Evolutionary conservation across 2,888 invertebrate species (phyloP).

Genomic region (Rhimphoctona megacephalus): DNA sequence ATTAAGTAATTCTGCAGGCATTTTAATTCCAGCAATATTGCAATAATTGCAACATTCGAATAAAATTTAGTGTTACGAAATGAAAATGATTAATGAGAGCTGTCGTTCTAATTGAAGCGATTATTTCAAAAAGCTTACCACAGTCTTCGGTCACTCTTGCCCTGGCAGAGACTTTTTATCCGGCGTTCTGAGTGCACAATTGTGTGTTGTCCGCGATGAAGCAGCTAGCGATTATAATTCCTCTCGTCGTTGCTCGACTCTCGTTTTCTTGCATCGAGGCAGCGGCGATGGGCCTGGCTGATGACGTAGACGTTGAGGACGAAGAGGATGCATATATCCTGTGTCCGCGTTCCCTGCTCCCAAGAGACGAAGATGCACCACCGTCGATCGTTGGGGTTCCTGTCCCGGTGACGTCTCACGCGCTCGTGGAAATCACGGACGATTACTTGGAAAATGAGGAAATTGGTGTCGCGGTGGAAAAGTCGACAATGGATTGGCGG

Average conservation of each 20-base stretch:
- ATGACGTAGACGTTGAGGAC: background rate
- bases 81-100: constrained; percentile 3
- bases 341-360: background rate
- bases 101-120: background rate
- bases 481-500: background rate
- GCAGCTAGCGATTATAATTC: background rate
- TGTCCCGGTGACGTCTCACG: background rate
- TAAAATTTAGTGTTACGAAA: background rate
- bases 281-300: background rate
- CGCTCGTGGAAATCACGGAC: background rate
- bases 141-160: background rate
- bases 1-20: background rate
- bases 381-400: background rate
- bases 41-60: background rate
- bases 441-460: background rate
- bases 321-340: background rate
- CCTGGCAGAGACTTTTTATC: background rate
- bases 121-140: background rate
- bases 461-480: background rate
- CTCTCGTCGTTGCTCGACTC: background rate
- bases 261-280: background rate
- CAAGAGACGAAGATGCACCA: background rate
- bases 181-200: background rate
- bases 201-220: background rate
- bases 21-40: too few relatives aligned